Percentiles rank a stretch among this genome's conserved stretches.
Conservation (phyloP, 2,888 invertebrate species). For the Andricus quercusramuli region DNA sequence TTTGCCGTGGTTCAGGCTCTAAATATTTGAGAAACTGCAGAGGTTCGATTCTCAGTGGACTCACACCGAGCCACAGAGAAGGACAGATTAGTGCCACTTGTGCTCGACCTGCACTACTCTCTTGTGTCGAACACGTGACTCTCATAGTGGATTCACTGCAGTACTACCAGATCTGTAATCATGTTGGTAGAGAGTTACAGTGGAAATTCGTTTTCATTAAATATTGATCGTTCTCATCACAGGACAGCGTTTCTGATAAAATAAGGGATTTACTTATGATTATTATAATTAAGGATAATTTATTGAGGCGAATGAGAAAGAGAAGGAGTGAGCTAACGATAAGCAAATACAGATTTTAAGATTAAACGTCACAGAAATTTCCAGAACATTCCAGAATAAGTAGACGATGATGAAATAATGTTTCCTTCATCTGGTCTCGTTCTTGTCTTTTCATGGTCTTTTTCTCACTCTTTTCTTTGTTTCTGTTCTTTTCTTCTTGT, state of each 20-base stretch:
- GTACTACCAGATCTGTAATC: conserved; percentile 28
- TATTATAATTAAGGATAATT: no score
- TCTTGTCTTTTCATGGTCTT: no score
- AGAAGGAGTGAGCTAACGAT: no score
- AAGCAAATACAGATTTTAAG: no score
- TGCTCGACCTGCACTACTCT: neutral
- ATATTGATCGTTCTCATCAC: neutral
- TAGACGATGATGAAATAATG: no score
- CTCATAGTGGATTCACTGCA: neutral
- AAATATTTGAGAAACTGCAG: conserved; percentile 39
- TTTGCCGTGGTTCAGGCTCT: conserved; percentile 12
- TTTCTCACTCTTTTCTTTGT: no score
- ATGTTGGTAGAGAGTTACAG: neutral
- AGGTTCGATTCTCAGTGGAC: conserved; percentile 33
- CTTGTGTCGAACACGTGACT: conserved; percentile 28
- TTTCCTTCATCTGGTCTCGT: no score
- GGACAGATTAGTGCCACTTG: conserved; percentile 30
- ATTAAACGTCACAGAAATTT: no score
- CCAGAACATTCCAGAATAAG: no score
- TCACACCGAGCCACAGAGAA: conserved; percentile 4
- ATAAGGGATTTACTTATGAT: neutral
- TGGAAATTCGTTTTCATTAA: neutral
- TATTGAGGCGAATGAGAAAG: no score
- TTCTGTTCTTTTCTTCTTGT: no score
- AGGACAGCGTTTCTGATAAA: neutral